Evolutionary conservation across 2,797 vertebrate genomes (phyloP), one percentile per base, ranked within the genome.

Genomic region (Molossus molossus): DNA sequence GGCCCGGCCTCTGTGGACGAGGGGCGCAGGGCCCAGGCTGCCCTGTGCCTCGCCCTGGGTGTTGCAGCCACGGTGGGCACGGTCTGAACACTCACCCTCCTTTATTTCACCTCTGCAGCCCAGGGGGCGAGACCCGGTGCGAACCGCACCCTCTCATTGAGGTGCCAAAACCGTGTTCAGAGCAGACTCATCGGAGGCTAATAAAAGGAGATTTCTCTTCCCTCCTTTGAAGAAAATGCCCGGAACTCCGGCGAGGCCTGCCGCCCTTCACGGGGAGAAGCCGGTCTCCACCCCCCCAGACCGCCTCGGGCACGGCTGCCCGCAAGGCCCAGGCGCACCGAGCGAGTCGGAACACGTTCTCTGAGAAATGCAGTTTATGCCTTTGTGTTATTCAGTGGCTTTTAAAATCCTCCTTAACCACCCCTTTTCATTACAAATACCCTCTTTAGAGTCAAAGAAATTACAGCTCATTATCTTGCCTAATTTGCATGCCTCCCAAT

Each of bases 401-500:
- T 65, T 70, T 12, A 77, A 65, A 81, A 77, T 37, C 45, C 57
- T 25, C 27, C 64, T 55, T 50, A 75, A 53, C 48, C 48, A 25
- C 21, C 82, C 25, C 45, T 92, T 65, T 94, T 87, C 87, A 82
- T 85, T 90, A 79, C 67, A n/a, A 53, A 70, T 20, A 80, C 29
- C 62, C 93, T 97, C 81, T 91, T 92, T 45, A 33, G 76, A 87
- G 85, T 65, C 1, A 40, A 33, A n/a, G 80, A 96, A 96, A 97
- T 91, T 83, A 65, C 29, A 92, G 93, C 85, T 94, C 81, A 80
- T 94, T 79, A 55, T 90, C 90, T 84, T 23, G 90, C 20, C 81
- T 95, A 86, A 96, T 97, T 90, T 88, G 87, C 92, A 85, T 65
- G 94, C 80, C 48, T 79, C 50, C 81, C 95, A 90, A 93, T 95